phyloP scores from a whole-genome alignment of 2,797 vertebrate genomes.

The Okamejei kenojei region DNA sequence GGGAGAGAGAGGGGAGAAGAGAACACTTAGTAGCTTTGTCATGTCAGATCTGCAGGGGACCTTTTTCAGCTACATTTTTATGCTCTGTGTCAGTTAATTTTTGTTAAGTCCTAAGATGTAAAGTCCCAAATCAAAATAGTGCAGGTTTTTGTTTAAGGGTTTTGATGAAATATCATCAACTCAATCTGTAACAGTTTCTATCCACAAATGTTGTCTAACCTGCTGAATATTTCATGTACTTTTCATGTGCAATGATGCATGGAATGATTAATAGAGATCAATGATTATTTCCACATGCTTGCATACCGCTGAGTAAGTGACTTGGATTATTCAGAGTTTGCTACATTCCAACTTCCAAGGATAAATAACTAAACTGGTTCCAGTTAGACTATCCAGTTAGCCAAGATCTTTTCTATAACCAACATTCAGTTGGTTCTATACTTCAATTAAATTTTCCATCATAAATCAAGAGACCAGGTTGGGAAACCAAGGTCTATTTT shows the following conservation, averaged over 20 bases:
- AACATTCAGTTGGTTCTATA: neutral
- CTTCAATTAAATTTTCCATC: neutral
- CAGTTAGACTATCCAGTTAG: neutral
- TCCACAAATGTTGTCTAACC: too few relatives aligned
- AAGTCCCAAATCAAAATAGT: too few relatives aligned
- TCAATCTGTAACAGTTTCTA: too few relatives aligned
- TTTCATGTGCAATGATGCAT: neutral
- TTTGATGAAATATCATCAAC: too few relatives aligned
- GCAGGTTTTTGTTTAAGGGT: too few relatives aligned
- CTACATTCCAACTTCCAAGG: neutral
- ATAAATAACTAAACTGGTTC: neutral
- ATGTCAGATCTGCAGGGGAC: neutral
- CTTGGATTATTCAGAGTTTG: neutral
- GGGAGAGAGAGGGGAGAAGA: neutral
- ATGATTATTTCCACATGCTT: neutral
- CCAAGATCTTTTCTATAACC: neutral
- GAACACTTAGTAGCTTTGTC: neutral
- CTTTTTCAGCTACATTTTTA: neutral
- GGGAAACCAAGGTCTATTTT: neutral
- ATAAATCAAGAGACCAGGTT: neutral
- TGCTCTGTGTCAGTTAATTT: neutral
- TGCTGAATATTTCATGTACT: too few relatives aligned
- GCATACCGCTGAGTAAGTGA: too few relatives aligned
- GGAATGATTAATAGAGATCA: constrained; percentile 1
- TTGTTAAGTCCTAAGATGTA: neutral